These are phyloP conservation scores for Coremacera marginata DNA, from an alignment of 2,888 invertebrate genomes.

Conservation along the genomic window DNA sequence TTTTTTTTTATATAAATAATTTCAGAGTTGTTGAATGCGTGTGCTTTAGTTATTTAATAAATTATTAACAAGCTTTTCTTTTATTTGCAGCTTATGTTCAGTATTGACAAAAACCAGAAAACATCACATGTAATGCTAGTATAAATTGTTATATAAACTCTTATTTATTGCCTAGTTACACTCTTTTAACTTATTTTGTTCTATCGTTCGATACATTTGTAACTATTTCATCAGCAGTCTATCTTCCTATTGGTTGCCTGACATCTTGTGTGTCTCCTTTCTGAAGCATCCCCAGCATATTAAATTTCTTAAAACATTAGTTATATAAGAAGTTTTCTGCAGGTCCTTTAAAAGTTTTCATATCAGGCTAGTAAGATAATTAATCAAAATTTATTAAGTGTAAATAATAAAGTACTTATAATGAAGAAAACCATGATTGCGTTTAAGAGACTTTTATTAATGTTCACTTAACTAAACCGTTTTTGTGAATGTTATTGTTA, in stretches of 20 bases:
- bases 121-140: not conserved
- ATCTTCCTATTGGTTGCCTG: not conserved
- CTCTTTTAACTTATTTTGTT: not conserved
- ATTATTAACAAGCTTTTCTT: slow-evolving; percentile 11
- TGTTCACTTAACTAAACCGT: not conserved
- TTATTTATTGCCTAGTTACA: slow-evolving; percentile 27
- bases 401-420: not conserved
- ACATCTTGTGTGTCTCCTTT: not conserved
- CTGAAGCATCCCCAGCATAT: not conserved
- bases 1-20: not conserved
- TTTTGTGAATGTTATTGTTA: not conserved
- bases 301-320: not conserved
- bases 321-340: not conserved
- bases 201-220: not conserved
- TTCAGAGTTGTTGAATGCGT: not conserved
- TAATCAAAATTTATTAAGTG: slow-evolving; percentile 26
- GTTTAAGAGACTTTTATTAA: not conserved
- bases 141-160: not conserved
- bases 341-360: not conserved
- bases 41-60: slow-evolving; percentile 13
- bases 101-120: not conserved
- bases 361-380: not conserved
- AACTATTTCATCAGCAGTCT: not conserved
- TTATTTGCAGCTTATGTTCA: not conserved
- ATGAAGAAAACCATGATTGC: not conserved